Conservation (phyloP, 2,113 vertebrate genomes). For the Aptenodytes patagonicus region DNA sequence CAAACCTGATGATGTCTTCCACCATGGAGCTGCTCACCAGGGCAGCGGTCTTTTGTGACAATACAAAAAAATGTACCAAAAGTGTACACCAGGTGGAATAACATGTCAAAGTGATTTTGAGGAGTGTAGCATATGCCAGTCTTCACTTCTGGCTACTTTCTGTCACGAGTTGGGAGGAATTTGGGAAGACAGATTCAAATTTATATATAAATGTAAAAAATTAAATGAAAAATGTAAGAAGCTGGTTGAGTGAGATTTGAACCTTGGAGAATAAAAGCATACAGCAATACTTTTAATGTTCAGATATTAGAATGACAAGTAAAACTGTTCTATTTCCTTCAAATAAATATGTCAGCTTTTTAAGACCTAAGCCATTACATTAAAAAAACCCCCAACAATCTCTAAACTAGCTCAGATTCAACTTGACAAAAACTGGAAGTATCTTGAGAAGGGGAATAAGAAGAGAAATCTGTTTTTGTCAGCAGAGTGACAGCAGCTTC, state of each 20-base stretch:
- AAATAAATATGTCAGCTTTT: not conserved
- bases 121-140: not conserved
- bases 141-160: not conserved
- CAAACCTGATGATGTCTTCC: not conserved
- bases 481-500: not conserved
- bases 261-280: not conserved
- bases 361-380: not conserved
- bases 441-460: not conserved
- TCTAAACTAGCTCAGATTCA: not conserved
- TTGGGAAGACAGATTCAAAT: not conserved
- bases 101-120: not conserved
- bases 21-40: not conserved
- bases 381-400: not conserved
- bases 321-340: not conserved
- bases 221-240: not conserved
- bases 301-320: not conserved
- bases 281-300: not conserved
- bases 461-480: not conserved
- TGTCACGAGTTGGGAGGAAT: not conserved
- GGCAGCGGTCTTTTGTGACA: not conserved
- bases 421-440: not conserved
- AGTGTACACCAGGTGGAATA: not conserved
- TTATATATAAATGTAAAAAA: not conserved
- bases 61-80: not conserved
- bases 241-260: not conserved